Evolutionary conservation across 2,797 vertebrate species (phyloP), one percentile per base, ranked within the genome.

Genomic region (Paedocypris micromegethes): DNA sequence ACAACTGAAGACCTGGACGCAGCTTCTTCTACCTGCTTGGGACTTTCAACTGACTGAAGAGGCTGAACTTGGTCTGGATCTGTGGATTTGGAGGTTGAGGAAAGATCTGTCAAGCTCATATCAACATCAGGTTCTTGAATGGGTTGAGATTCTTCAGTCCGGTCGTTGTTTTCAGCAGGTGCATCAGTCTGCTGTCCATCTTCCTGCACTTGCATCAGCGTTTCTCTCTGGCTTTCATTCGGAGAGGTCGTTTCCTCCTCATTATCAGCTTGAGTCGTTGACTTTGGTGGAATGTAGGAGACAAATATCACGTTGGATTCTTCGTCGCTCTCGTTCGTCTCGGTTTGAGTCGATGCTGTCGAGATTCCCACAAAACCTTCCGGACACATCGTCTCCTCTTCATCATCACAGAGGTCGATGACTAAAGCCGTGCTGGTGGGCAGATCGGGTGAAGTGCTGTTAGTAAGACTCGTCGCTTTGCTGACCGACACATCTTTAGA

Each of bases 231-330:
- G 9, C 42, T 9, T 42, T n/a, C 45, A 55, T 23, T 69, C 8
- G 8, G 38, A 53, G 67, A 56, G 7, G 39, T 48, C 2, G 5
- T 50, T 4, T 68, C 50, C 44, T 51, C 52, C 2, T 51, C 6
- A 2, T 72, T 6, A 5, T 57, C 47, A 8, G 3, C 5, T 4
- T 38, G 53, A 8, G 68, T 56, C 1, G 71, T 64, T 3, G 80
- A 40, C 63, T 79, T 84, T 44, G 88, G 87, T 59, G 86, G 88
- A 70, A 82, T 82, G 62, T 88, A 90, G 0, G 88, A 89, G 8
- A 88, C 87, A 79, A 90, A 90, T 70, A 89, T 86, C 0, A 90
- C 89, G 23, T 86, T 87, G 4, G 79, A 81, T 59, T 90, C 88
- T 68, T 89, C 88, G 9, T 88, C 81, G 2, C 77, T 79, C 47